Conservation (phyloP, 1,140 invertebrate genomes). For the Lepeophtheirus salmonis region DNA sequence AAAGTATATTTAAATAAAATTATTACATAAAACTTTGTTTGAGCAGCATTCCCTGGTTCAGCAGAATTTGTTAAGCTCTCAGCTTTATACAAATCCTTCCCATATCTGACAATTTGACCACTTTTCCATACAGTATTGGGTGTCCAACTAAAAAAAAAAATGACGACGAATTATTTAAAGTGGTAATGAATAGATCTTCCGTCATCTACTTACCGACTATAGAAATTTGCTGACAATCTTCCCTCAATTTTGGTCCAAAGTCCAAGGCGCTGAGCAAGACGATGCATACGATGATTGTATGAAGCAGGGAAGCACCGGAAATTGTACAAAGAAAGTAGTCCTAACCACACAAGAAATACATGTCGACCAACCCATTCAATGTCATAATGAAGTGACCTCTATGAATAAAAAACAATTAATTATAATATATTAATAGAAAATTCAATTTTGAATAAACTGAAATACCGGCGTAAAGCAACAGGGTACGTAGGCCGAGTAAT, state of each 20-base stretch:
- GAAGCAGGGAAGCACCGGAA: slow-evolving; percentile 6
- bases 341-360: slow-evolving; percentile 4
- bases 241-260: slow-evolving; percentile 15
- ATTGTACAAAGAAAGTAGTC: background rate
- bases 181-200: no score
- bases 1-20: background rate
- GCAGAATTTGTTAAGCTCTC: slow-evolving; percentile 6
- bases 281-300: slow-evolving; percentile 11
- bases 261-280: background rate
- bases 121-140: slow-evolving; percentile 4
- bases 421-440: no score
- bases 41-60: slow-evolving; percentile 14
- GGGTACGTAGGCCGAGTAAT: slow-evolving; percentile 7
- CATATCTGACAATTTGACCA: slow-evolving; percentile 16
- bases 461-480: slow-evolving; percentile 2
- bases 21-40: slow-evolving; percentile 11
- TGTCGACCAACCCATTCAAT: background rate
- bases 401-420: background rate
- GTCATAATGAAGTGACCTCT: slow-evolving; percentile 4
- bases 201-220: slow-evolving; percentile 13
- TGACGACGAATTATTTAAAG: no score
- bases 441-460: no score
- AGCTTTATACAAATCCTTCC: slow-evolving; percentile 16
- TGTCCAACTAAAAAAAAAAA: slow-evolving; percentile 1
- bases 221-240: slow-evolving; percentile 8